Conservation (phyloP, 2,797 vertebrate genomes). For the Mareca penelope region DNA sequence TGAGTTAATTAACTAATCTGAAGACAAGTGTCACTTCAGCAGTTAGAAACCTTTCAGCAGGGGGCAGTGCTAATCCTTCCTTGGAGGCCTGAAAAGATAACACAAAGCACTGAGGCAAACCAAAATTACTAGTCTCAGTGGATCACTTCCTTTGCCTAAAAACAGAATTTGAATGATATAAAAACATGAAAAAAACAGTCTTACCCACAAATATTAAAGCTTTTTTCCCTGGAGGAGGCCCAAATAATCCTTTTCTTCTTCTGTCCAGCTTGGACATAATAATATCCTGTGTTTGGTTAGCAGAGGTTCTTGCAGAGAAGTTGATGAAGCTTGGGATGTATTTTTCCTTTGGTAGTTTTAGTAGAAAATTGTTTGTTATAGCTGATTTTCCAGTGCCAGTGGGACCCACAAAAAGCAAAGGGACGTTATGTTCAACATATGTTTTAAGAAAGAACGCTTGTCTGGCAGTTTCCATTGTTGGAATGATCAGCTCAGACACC, state of each 20-base stretch:
- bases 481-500: conserved; percentile 93
- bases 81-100: background rate
- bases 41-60: background rate
- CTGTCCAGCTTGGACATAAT: conserved; percentile 93
- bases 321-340: conserved; percentile 90
- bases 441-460: conserved; percentile 90
- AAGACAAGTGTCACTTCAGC: background rate
- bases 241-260: conserved; percentile 88
- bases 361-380: conserved; percentile 89
- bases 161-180: background rate
- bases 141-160: background rate
- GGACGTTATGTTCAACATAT: conserved; percentile 85
- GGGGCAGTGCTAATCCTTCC: background rate
- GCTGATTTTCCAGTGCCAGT: conserved; percentile 94
- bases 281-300: conserved; percentile 92
- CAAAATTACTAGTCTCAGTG: background rate
- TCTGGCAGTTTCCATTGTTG: conserved; percentile 90
- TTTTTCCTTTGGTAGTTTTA: conserved; percentile 85
- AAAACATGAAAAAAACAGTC: background rate
- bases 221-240: conserved; percentile 88
- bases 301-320: conserved; percentile 93
- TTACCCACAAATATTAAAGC: conserved; percentile 92
- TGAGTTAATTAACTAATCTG: background rate
- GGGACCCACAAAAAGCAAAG: conserved; percentile 89
- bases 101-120: background rate